These are phyloP conservation scores for Eupithecia exiguata DNA, from an alignment of 2,888 invertebrate species.

Conservation along the genomic window DNA sequence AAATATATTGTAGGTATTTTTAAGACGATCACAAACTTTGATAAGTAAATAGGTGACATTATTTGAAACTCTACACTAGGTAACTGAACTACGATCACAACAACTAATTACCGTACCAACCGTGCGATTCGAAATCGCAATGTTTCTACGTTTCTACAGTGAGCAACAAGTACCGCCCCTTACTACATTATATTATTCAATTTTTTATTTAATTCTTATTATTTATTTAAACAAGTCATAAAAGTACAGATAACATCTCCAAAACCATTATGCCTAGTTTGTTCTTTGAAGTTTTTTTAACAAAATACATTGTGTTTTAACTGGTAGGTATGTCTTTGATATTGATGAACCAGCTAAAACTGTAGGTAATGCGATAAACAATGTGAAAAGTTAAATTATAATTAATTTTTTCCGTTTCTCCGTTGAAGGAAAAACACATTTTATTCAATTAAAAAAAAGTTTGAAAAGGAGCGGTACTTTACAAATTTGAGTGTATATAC, in stretches of 20 bases:
- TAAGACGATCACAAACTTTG: conserved; percentile 34
- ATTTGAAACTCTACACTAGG: neutral
- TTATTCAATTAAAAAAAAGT: neutral
- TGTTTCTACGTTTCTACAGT: neutral
- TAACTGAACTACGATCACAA: neutral
- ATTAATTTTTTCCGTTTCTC: neutral
- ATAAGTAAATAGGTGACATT: conserved; percentile 29
- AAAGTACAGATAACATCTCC: too few relatives aligned
- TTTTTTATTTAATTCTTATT: too few relatives aligned
- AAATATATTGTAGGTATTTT: conserved; percentile 25
- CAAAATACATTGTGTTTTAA: neutral
- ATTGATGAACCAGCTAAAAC: neutral
- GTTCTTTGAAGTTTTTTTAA: neutral
- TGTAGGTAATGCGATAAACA: neutral
- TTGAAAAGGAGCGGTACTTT: neutral
- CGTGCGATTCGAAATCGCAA: neutral
- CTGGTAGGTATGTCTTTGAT: neutral
- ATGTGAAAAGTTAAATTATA: neutral
- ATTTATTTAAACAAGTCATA: too few relatives aligned
- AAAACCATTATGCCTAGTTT: too few relatives aligned
- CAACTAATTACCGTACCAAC: neutral
- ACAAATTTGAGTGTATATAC: neutral
- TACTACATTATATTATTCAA: neutral
- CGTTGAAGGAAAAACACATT: neutral
- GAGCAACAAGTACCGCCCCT: neutral